phyloP scores from a whole-genome alignment of 2,888 invertebrate species.

The Acrobasis suavella region DNA sequence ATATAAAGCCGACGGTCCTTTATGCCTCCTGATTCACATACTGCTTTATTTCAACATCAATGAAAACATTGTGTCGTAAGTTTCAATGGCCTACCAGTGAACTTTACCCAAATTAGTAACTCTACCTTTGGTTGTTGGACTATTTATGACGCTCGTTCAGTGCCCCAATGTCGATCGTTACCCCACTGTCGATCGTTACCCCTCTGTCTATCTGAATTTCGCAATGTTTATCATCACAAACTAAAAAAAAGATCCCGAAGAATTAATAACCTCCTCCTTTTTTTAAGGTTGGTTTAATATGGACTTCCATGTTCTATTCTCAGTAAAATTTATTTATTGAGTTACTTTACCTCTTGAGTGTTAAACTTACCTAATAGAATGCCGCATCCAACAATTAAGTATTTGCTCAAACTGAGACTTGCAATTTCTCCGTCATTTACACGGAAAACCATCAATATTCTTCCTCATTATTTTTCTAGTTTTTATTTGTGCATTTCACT shows the following conservation, averaged over 20 bases:
- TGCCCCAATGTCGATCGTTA: conserved; percentile 57
- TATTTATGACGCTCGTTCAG: background rate
- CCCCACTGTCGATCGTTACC: conserved; percentile 30
- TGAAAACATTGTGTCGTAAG: background rate
- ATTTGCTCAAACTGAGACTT: conserved; percentile 21
- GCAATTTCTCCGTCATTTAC: conserved; percentile 40
- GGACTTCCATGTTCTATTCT: too few species aligned
- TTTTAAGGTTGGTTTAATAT: too few species aligned
- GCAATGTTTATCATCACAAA: conserved; percentile 36
- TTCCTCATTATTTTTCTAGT: background rate
- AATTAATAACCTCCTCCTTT: too few species aligned
- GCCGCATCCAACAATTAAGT: background rate
- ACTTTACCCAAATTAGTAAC: background rate
- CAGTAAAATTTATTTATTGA: too few species aligned
- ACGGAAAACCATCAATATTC: background rate
- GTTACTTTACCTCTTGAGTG: background rate
- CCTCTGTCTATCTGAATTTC: conserved; percentile 19
- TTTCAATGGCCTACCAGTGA: background rate
- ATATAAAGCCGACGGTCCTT: too few species aligned
- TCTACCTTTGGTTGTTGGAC: background rate
- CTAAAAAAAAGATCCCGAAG: too few species aligned
- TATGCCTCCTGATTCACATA: too few species aligned
- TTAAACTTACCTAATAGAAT: background rate
- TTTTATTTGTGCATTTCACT: too few species aligned
- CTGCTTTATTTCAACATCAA: background rate